Conservation (phyloP, 2,888 invertebrate species). For the Cremastinae sp. region DNA sequence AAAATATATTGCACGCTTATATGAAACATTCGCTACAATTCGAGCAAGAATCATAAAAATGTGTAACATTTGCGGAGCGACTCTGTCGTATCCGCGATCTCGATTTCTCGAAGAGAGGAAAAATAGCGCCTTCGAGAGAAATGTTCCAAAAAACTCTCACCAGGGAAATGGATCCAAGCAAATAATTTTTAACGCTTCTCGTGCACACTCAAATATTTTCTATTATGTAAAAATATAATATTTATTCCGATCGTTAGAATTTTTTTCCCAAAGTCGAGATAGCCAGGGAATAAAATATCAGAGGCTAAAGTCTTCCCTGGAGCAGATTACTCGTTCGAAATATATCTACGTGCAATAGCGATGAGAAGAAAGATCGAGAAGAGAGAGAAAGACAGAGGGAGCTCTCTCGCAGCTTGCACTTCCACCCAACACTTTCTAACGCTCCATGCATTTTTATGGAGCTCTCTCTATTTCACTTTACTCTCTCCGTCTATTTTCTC, state of each 20-base stretch:
- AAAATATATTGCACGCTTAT: too few species aligned
- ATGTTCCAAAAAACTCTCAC: conserved; percentile 31
- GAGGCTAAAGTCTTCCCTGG: conserved; percentile 11
- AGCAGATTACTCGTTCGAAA: conserved; percentile 26
- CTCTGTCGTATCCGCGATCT: neutral
- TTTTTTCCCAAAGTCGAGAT: conserved; percentile 4
- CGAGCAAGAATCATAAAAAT: neutral
- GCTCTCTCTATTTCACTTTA: conserved; percentile 54
- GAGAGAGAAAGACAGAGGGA: conserved; percentile 55
- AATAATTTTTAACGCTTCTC: neutral
- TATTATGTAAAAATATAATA: neutral
- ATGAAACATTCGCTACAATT: too few species aligned
- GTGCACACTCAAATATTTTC: too few species aligned
- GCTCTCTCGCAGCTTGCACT: conserved; percentile 50
- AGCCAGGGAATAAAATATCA: neutral
- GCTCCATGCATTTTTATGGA: conserved; percentile 59
- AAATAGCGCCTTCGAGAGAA: neutral
- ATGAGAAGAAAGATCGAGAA: conserved; percentile 31
- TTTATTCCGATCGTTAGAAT: conserved; percentile 6
- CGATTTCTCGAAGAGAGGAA: too few species aligned
- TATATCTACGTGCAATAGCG: conserved; percentile 7
- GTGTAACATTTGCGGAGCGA: neutral
- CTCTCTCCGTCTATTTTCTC: conserved; percentile 19
- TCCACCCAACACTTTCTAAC: conserved; percentile 57
- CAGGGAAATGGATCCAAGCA: conserved; percentile 1